Base-by-base conservation (phyloP, 2,888 invertebrate species). In the Gari tellinella region DNA sequence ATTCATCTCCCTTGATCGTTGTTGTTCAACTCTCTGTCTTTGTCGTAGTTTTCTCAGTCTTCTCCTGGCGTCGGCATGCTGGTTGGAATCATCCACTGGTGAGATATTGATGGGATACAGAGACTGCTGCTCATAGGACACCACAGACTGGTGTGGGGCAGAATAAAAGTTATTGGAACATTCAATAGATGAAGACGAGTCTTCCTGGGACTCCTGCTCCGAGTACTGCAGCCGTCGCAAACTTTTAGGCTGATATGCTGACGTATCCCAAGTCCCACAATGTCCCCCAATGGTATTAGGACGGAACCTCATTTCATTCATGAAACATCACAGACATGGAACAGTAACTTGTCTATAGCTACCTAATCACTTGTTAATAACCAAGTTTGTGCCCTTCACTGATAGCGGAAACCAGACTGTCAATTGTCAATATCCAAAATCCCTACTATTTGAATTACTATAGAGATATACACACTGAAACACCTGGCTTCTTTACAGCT, bases 211-310 rank as follows among this genome's bases (percentile, higher is more conserved):
- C 7, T 61, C 65, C 15, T 56, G 41, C 7, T 70, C 64, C 3
- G 74, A 64, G 57, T 74, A 78, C 19, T 57, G 67, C 10, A 72
- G 63, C 10, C 73, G 58, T 4, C 78, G 58, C 0, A 70, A 57
- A n/a, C 65, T 55, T 23, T 63, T 62, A 1, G 78, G 78, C 45
- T 62, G 73, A 38, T 78, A 78, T 23, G 64, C 31, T 3, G 78
- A 78, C 0, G 73, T 64, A 38, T 78, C 78, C 78, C 78, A 78
- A 0, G 73, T 64, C 17, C 60, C 78, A 65, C 78, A 78, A 45
- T 73, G 61, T n/a, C 78, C 78, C 17, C 78, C 78, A 25, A 67
- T 64, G 17, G 73, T 58, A 49, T 73, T 70, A 15, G 78, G 78
- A 21, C 78, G 67, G 48, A 73, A 70, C 57, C 58, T 78, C 78